Evolutionary conservation across 1,140 invertebrate genomes (phyloP), one percentile per base, ranked within the genome.

Genomic region (Drosophila lowei): DNA sequence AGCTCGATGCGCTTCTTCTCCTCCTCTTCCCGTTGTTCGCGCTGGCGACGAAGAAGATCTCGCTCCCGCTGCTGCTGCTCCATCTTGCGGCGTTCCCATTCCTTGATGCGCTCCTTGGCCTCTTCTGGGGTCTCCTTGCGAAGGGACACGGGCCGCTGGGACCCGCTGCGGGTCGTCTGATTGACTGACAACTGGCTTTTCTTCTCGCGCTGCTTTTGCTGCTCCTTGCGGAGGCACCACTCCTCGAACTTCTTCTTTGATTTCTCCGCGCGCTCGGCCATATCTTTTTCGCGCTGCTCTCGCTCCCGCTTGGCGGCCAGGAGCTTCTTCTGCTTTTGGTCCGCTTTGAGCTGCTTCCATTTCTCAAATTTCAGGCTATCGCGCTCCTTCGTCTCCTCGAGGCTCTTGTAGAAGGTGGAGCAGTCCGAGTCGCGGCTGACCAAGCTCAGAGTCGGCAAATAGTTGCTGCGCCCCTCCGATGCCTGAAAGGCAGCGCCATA

Each of bases 341-440:
- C 66, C 13, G 62, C 78, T 50, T 86, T 86, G n/a, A 66, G 74
- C 13, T 68, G 64, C 42, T 76, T 43, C 83, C 83, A 86, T 3
- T 60, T 60, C 11, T 79, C 61, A 48, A 62, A 88, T 1, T 34
- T 44, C 16, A 71, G 47, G 8, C 50, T 46, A 0, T 61, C 52
- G 2, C 56, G 77, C 11, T 72, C 65, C 61, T 72, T 81, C 1
- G 44, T 15, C n/a, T 77, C 70, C 2, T 50, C 58, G 8, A 80
- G 47, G 2, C 15, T 61, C 21, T 86, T 85, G 46, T 58, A 81
- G 48, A 44, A 78, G 4, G 81, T 86, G 8, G 81, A 72, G 0
- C 68, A 43, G 0, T 68, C 62, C 5, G 81, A 86, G 7, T 18
- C 21, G 13, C 8, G 21, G n/a, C 58, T 60, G 15, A 56, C 58